A percentile compares a stretch with the other conserved stretches of the same genome.
phyloP scores from a whole-genome alignment of 1,140 invertebrate species.

The Papilio aristodemus region DNA sequence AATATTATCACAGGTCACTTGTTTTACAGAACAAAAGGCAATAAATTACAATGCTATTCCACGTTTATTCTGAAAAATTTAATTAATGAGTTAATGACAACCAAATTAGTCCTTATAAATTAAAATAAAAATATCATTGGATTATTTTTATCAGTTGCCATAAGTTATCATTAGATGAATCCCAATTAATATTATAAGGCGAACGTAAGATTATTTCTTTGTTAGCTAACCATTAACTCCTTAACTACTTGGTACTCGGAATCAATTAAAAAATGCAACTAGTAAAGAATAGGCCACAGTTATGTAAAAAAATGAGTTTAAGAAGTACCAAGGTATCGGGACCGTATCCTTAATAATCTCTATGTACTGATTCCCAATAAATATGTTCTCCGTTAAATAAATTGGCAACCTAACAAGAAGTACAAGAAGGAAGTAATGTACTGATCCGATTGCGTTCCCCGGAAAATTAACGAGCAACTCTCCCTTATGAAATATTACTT shows the following conservation, averaged over 20 bases:
- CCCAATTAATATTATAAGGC: too few relatives aligned
- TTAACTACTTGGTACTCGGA: too few relatives aligned
- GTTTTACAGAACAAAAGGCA: not conserved
- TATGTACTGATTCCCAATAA: not conserved
- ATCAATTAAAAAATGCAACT: too few relatives aligned
- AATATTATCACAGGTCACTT: not conserved
- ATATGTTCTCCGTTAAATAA: not conserved
- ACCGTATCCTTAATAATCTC: not conserved
- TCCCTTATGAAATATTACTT: conserved; percentile 22
- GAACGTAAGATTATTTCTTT: too few relatives aligned
- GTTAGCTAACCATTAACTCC: too few relatives aligned
- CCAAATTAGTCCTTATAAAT: not conserved
- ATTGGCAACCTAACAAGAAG: conserved; percentile 20
- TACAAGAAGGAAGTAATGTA: conserved; percentile 6
- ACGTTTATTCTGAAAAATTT: not conserved
- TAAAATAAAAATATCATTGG: not conserved
- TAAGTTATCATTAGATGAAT: not conserved
- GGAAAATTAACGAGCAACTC: conserved; percentile 18
- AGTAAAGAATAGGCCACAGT: too few relatives aligned
- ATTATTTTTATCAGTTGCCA: too few relatives aligned
- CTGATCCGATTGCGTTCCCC: conserved; percentile 12
- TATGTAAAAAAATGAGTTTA: too few relatives aligned
- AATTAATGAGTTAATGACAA: not conserved
- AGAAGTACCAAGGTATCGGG: not conserved
- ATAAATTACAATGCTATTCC: not conserved